Conservation (phyloP, 2,888 invertebrate genomes). For the Melinopterus prodromus region DNA sequence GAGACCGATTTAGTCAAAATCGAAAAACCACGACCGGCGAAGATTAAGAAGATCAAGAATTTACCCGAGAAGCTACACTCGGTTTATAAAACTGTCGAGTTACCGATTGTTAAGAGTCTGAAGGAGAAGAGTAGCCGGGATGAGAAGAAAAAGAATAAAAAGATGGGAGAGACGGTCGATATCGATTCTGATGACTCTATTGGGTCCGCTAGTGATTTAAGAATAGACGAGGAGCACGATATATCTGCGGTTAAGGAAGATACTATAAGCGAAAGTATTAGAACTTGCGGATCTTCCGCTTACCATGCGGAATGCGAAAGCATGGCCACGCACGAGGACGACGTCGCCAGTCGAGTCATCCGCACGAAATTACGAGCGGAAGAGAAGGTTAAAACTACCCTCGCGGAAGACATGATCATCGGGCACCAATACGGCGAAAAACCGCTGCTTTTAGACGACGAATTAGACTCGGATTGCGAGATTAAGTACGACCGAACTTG, state of each 20-base stretch:
- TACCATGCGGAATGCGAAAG: conserved; percentile 79
- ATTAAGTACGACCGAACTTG: conserved; percentile 52
- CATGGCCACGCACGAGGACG: conserved; percentile 70
- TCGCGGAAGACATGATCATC: conserved; percentile 67
- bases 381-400: conserved; percentile 46
- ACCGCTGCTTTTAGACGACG: conserved; percentile 79
- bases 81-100: conserved; percentile 64
- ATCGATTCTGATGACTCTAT: conserved; percentile 73
- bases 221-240: conserved; percentile 63
- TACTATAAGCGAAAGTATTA: conserved; percentile 69
- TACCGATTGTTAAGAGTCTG: conserved; percentile 60
- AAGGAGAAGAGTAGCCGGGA: conserved; percentile 54
- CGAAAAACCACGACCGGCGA: conserved; percentile 56
- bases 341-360: conserved; percentile 63
- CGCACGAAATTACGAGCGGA: conserved; percentile 62
- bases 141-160: conserved; percentile 41
- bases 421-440: conserved; percentile 80
- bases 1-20: conserved; percentile 58
- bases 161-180: conserved; percentile 50
- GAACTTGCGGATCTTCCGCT: conserved; percentile 74
- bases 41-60: conserved; percentile 59
- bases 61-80: conserved; percentile 65
- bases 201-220: conserved; percentile 76
- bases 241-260: conserved; percentile 61
- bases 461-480: conserved; percentile 71